Base-by-base conservation (phyloP, 2,888 invertebrate species). In the Hedychridium roseum region DNA sequence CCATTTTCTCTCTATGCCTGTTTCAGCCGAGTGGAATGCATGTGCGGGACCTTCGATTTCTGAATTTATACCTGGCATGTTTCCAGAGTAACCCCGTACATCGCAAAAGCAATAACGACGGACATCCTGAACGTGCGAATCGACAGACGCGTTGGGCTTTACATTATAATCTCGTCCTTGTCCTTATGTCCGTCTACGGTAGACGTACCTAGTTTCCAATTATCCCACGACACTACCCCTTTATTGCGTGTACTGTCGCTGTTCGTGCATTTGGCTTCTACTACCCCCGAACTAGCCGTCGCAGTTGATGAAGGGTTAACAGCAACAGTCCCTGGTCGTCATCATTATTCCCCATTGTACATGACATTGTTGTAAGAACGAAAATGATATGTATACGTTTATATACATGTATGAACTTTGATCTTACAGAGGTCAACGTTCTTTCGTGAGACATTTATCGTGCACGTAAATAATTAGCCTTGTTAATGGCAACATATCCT, bases 131-230 rank as follows among this genome's bases (percentile, higher is more conserved):
- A 54, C 46, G 48, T 54, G 49, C 31, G 37, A 41, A 46, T 37
- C 30, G 31, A 35, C 37, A 48, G 56, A 46, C 47, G 36, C 23
- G 50, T 36, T 42, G 46, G 50, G 35, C 7, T 30, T 36, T 54
- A 60, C 63, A 66, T 67, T 60, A 65, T 58, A 61, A 65, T 60
- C 60, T 64, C 61, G 60, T 59, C 58, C 55, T 50, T 54, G 59
- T 56, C 61, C 60, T 66, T 60, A 56, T 54, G 53, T 62, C 52
- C 57, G 51, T 58, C 60, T 51, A 52, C 56, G 51, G 51, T 53
- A 48, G 55, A 49, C 64, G 68, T 71, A 68, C n/a, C n/a, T n/a
- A n/a, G 60, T 55, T 72, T 65, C 66, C 69, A 70, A 70, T 72
- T 68, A 71, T 68, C 60, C 53, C 59, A 50, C 63, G 60, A 67